These are phyloP conservation scores for Coleophora flavipennella DNA, from an alignment of 2,888 invertebrate genomes.

Conservation along the genomic window DNA sequence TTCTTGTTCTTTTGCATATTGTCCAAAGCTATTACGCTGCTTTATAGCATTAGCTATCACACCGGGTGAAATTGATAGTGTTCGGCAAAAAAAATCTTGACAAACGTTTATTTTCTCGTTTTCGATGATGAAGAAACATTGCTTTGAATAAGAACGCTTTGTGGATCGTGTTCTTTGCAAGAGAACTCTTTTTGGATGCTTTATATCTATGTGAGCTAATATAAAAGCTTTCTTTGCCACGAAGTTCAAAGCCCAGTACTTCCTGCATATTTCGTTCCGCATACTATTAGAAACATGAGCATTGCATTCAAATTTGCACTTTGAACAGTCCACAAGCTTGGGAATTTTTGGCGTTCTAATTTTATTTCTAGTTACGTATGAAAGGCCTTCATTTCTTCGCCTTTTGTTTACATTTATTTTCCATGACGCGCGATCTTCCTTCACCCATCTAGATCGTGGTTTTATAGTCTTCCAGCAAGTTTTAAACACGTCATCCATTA, in stretches of 20 bases:
- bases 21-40: background rate
- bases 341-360: no score
- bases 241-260: constrained; percentile 5
- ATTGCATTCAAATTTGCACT: no score
- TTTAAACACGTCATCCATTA: no score
- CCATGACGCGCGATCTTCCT: no score
- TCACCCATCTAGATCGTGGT: no score
- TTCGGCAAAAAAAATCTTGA: constrained; percentile 4
- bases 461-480: no score
- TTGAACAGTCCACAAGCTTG: no score
- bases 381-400: no score
- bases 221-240: background rate
- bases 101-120: background rate
- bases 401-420: no score
- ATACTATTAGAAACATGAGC: no score
- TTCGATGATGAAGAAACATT: constrained; percentile 1
- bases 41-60: constrained; percentile 4
- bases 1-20: background rate
- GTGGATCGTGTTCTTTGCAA: constrained; percentile 1
- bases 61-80: background rate
- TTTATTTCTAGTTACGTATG: no score
- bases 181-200: background rate
- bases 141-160: background rate
- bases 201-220: background rate
- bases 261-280: constrained; percentile 1